These are phyloP conservation scores for Rhagophthalmus giganteus DNA, from an alignment of 2,888 invertebrate species.

Conservation along the genomic window DNA sequence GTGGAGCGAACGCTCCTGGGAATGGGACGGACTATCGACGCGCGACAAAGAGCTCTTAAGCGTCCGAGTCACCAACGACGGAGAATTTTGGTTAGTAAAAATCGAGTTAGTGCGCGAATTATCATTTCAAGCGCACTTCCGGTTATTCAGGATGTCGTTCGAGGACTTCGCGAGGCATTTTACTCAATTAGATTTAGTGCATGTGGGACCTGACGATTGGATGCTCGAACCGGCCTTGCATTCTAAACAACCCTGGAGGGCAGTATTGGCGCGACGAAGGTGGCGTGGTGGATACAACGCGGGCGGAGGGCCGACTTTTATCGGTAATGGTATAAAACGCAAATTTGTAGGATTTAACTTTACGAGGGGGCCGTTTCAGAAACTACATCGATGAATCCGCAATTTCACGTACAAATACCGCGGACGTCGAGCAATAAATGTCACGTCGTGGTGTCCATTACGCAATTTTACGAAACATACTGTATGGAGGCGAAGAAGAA, in stretches of 20 bases:
- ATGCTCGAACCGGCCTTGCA: constrained; percentile 69
- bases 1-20: constrained; percentile 70
- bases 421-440: constrained; percentile 65
- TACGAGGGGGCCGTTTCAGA: constrained; percentile 54
- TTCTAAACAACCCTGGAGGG: constrained; percentile 70
- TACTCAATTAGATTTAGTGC: constrained; percentile 70
- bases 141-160: constrained; percentile 66
- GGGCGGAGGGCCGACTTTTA: constrained; percentile 67
- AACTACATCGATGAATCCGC: constrained; percentile 70
- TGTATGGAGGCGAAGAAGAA: constrained; percentile 57
- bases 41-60: constrained; percentile 67
- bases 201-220: constrained; percentile 78
- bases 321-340: constrained; percentile 49
- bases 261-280: constrained; percentile 67
- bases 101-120: neutral
- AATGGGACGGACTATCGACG: constrained; percentile 68
- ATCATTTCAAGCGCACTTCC: neutral
- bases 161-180: constrained; percentile 69
- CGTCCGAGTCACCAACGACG: constrained; percentile 65
- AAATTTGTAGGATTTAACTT: neutral
- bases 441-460: constrained; percentile 73
- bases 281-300: constrained; percentile 73
- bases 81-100: constrained; percentile 65
- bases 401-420: constrained; percentile 72
- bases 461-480: constrained; percentile 65